These are phyloP conservation scores for Umimayanthus chanpuru DNA, from an alignment of 92 coral and sea anemone genomes.

Conservation along the genomic window DNA sequence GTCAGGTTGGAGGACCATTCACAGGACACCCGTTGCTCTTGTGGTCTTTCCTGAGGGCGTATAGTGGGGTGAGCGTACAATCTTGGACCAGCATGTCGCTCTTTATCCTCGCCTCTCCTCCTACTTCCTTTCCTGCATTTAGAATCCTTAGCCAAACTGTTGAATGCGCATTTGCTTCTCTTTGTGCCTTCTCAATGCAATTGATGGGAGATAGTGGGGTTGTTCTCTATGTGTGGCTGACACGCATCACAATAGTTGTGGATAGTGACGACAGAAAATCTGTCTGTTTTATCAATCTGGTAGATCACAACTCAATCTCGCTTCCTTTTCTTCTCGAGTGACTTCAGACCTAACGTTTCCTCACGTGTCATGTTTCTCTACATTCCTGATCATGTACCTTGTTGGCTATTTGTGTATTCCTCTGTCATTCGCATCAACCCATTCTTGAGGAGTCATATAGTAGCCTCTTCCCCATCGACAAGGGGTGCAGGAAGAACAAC, in stretches of 20 bases:
- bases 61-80: conserved; percentile 40
- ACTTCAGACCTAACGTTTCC: conserved; percentile 24
- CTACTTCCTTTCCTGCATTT: conserved; percentile 31
- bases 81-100: conserved; percentile 49
- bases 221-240: conserved; percentile 28
- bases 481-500: conserved; percentile 18
- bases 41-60: not conserved
- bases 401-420: not conserved
- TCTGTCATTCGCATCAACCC: conserved; percentile 18
- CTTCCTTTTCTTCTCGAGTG: not conserved
- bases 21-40: not conserved
- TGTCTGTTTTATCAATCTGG: conserved; percentile 48
- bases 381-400: not conserved
- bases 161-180: conserved; percentile 54
- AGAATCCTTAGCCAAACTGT: conserved; percentile 42
- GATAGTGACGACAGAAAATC: conserved; percentile 25
- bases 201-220: not conserved
- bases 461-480: conserved; percentile 17
- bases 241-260: conserved; percentile 33
- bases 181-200: conserved; percentile 32
- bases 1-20: conserved; percentile 49
- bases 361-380: conserved; percentile 1
- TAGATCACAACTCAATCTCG: conserved; percentile 18
- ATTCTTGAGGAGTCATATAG: conserved; percentile 45
- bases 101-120: conserved; percentile 41